Percentiles rank a stretch among this genome's conserved stretches.
phyloP scores from a whole-genome alignment of 2,113 vertebrate genomes.

The Aspidoscelis tigris region DNA sequence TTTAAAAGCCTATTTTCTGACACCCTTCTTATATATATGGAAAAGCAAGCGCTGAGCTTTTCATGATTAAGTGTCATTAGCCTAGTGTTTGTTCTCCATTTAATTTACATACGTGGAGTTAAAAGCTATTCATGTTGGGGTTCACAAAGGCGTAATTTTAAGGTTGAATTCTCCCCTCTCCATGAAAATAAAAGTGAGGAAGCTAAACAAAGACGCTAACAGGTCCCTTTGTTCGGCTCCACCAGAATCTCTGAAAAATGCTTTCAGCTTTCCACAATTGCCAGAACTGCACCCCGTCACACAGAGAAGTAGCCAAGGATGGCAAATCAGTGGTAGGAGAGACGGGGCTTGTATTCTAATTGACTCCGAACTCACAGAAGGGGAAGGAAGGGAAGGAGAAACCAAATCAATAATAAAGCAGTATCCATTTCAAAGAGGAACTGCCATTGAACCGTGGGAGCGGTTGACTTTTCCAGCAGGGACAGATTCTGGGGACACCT shows the following conservation, averaged over 20 bases:
- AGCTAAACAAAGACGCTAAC: slow-evolving; percentile 1
- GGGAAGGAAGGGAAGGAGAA: background rate
- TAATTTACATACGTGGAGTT: background rate
- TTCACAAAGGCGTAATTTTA: slow-evolving; percentile 7
- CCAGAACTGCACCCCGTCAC: slow-evolving; percentile 3
- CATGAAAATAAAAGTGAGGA: slow-evolving; percentile 15
- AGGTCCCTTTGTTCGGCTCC: slow-evolving; percentile 10
- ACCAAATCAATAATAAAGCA: too few relatives aligned
- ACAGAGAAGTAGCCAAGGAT: background rate
- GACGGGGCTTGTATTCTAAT: background rate
- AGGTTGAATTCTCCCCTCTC: background rate
- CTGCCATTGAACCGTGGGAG: background rate
- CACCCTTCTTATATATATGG: background rate
- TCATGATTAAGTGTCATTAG: slow-evolving; percentile 38
- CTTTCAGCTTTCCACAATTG: slow-evolving; percentile 15
- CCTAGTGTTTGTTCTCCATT: slow-evolving; percentile 22
- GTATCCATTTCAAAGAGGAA: too few relatives aligned
- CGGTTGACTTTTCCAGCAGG: background rate
- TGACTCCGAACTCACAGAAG: background rate
- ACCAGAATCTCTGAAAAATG: slow-evolving; percentile 19
- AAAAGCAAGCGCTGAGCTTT: background rate
- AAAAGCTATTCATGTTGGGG: background rate
- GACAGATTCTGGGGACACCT: background rate
- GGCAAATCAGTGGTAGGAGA: background rate
- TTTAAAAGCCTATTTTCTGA: background rate